Evolutionary conservation across 2,888 invertebrate species (phyloP).

Genomic region (Alloplasta piceator): DNA sequence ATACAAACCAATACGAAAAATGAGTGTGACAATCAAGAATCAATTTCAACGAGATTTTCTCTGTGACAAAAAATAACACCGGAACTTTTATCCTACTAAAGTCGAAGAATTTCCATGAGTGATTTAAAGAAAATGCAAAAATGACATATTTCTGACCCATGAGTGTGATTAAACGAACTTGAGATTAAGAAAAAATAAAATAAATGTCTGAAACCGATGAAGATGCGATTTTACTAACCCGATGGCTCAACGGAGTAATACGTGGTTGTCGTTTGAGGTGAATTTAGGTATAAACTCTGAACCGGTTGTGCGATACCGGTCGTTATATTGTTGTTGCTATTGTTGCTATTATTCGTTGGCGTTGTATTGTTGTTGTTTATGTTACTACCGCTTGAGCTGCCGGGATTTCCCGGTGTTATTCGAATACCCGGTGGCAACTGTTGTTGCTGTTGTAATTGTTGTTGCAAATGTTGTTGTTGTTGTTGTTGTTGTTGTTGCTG

Average conservation of each 20-base stretch:
- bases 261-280: constrained; percentile 76
- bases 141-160: too few relatives aligned
- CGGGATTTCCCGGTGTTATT: constrained; percentile 67
- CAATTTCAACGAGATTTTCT: too few relatives aligned
- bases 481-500: constrained; percentile 52
- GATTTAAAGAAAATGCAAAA: too few relatives aligned
- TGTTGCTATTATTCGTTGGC: constrained; percentile 58
- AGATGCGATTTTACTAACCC: constrained; percentile 70
- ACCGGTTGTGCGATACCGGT: constrained; percentile 72
- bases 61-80: too few relatives aligned
- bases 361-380: constrained; percentile 52
- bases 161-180: too few relatives aligned
- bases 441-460: constrained; percentile 35
- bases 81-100: too few relatives aligned
- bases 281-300: constrained; percentile 78
- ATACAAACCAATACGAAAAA: too few relatives aligned
- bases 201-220: too few relatives aligned
- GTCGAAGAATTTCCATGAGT: too few relatives aligned
- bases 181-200: too few relatives aligned
- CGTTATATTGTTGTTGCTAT: constrained; percentile 69
- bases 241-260: constrained; percentile 80
- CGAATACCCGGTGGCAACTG: constrained; percentile 40
- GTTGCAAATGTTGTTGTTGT: constrained; percentile 57
- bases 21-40: too few relatives aligned
- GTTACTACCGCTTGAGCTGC: constrained; percentile 47